Conservation (phyloP, 2,797 vertebrate species). For the Takifugu ocellatus region DNA sequence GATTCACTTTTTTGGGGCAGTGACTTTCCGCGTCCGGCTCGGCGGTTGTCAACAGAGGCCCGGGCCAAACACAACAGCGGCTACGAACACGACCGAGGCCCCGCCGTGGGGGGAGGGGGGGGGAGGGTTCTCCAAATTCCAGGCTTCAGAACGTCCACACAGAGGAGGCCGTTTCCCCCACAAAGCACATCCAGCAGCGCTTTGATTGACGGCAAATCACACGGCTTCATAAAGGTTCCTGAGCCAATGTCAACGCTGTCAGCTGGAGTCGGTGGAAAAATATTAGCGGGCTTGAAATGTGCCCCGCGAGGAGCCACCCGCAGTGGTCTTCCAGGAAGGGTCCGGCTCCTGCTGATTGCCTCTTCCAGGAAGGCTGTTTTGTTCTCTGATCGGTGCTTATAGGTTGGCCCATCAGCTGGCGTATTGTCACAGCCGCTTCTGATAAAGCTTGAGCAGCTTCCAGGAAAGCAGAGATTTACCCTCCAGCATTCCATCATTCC, state of each 20-base stretch:
- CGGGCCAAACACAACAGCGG: constrained; percentile 51
- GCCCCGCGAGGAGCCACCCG: constrained; percentile 31
- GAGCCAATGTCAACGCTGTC: constrained; percentile 46
- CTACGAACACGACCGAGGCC: constrained; percentile 39
- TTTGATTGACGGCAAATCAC: too few species aligned
- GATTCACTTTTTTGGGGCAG: constrained; percentile 64
- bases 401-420: constrained; percentile 61
- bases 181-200: background rate
- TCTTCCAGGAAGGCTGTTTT: constrained; percentile 70
- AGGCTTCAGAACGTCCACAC: constrained; percentile 28
- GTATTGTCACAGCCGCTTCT: constrained; percentile 76
- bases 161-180: constrained; percentile 2
- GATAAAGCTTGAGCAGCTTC: constrained; percentile 73
- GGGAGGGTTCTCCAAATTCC: background rate
- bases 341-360: constrained; percentile 58
- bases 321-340: constrained; percentile 66
- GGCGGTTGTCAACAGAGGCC: constrained; percentile 56
- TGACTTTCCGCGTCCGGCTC: constrained; percentile 55
- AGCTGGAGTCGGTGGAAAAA: constrained; percentile 40
- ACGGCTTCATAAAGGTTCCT: constrained; percentile 12
- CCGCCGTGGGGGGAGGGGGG: background rate
- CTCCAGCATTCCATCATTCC: constrained; percentile 74
- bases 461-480: constrained; percentile 76
- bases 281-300: constrained; percentile 43
- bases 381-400: constrained; percentile 57